Evolutionary conservation across 2,797 vertebrate genomes (phyloP), one percentile per base, ranked within the genome.

Genomic region (Pelobates cultripes): DNA sequence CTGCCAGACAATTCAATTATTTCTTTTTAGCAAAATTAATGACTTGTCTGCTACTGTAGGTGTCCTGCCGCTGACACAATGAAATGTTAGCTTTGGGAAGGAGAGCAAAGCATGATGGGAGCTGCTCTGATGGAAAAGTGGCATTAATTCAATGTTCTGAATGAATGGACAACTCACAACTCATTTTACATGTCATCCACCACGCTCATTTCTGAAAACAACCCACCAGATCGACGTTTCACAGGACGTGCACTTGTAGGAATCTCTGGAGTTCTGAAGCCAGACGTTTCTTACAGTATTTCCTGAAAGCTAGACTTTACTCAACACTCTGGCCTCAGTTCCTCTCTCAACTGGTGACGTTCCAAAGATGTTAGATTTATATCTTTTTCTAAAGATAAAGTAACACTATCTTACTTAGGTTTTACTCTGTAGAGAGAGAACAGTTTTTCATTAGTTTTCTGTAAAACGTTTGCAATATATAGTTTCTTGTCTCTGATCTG

Each of bases 241-340:
- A 1, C 1, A 69, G 77, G 57, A 68, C 55, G 47, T 67, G 68
- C 15, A 70, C 73, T 86, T 40, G 47, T 10, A 51, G 7, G 66
- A 85, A 82, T 60, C 84, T 7, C 66, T 70, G 64, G 79, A 80
- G 43, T 66, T 73, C 17, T 4, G 82, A 85, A 87, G 14, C 55
- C 84, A 89, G 87, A 86, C 84, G 74, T 73, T 75, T 87, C 64
- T 81, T 82, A 79, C 53, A 80, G 0, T 3, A 81, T 87, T 88
- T 89, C 84, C 86, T 85, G 86, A 79, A 87, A 81, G 45, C 84
- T 77, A 89, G 86, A 86, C 82, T 86, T 83, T 4, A 67, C 66
- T 43, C 70, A 73, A 73, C 78, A n/a, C 10, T 70, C 87, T 86
- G 78, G 80, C 73, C 14, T 43, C 45, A 44, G 57, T 75, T 87